Evolutionary conservation across 2,888 invertebrate species (phyloP), one percentile per base, ranked within the genome.

Genomic region (Cephus nigrinus): DNA sequence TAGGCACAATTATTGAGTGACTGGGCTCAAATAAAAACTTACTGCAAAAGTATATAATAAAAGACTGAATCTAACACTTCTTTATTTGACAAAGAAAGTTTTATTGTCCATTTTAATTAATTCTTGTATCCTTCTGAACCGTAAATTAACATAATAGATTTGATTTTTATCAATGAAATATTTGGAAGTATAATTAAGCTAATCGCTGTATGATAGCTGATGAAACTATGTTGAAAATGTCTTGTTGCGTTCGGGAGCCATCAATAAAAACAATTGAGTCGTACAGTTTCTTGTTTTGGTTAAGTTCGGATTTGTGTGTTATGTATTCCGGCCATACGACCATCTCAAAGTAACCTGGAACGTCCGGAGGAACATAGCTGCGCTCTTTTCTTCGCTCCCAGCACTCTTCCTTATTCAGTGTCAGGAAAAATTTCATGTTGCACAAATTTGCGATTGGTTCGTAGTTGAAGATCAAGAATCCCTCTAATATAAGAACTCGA

Each of bases 241-340:
- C 15, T 40, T 40, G 40, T 15, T 40, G 40, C 40, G 15, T 40
- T 40, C 40, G 40, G 3, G 83, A 76, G 23, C 89, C 90, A 83
- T 90, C 89, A 11, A 90, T 76, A 78, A 90, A 90, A 32, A 69
- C 85, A 73, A 90, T 84, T 1, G 80, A 78, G 4, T 85, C 78
- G 12, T 68, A 76, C 30, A 90, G 81, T 40, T 84, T 75, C 33
- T 81, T 73, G 76, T 91, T 84, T 40, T 81, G 81, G 75, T 85
- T 79, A 36, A 93, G 90, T 85, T 94, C 93, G 33, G 90, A 84
- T 69, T 93, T 91, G 85, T 95, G 93, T 84, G 92, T 92, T 78
- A 94, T 86, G 89, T 98, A 96, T 87, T 95, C 95, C n/a, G 98
- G 98, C 98, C 98, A 98, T n/a, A 96, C 97, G 88, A 96, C 95